Percentiles rank a stretch among this genome's conserved stretches.
Conservation (phyloP, 2,888 invertebrate species). For the Dryadula phaetusa region DNA sequence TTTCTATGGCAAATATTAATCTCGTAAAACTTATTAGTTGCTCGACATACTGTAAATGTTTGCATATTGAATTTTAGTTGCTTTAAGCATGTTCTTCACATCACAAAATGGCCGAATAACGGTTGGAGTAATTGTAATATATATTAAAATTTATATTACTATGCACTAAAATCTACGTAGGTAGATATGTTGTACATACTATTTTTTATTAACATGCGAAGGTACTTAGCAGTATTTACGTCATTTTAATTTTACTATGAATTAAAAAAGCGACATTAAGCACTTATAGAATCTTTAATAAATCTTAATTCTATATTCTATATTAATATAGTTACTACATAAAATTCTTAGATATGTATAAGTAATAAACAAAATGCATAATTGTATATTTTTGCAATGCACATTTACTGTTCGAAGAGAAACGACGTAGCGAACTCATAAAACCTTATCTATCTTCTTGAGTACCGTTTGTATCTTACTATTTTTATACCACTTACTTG, state of each 20-base stretch:
- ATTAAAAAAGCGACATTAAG: too few relatives aligned
- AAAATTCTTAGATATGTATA: background rate
- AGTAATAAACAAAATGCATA: background rate
- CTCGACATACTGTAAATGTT: background rate
- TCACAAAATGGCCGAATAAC: background rate
- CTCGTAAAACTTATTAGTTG: background rate
- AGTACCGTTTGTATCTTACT: slow-evolving; percentile 60
- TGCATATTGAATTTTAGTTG: background rate
- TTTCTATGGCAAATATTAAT: background rate
- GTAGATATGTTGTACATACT: too few relatives aligned
- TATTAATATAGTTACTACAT: too few relatives aligned
- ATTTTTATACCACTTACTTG: slow-evolving; percentile 48
- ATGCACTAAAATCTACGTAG: background rate
- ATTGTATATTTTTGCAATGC: slow-evolving; percentile 62
- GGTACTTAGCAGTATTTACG: too few relatives aligned
- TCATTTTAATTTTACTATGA: too few relatives aligned
- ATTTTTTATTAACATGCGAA: too few relatives aligned
- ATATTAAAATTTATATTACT: background rate
- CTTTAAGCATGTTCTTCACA: background rate
- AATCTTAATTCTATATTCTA: too few relatives aligned
- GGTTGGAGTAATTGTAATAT: background rate
- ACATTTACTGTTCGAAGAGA: slow-evolving; percentile 74
- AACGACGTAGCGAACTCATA: slow-evolving; percentile 82
- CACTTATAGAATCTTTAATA: too few relatives aligned
- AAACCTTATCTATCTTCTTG: slow-evolving; percentile 82